Conservation (phyloP, 2,888 invertebrate genomes). For the Perizoma affinitatum region DNA sequence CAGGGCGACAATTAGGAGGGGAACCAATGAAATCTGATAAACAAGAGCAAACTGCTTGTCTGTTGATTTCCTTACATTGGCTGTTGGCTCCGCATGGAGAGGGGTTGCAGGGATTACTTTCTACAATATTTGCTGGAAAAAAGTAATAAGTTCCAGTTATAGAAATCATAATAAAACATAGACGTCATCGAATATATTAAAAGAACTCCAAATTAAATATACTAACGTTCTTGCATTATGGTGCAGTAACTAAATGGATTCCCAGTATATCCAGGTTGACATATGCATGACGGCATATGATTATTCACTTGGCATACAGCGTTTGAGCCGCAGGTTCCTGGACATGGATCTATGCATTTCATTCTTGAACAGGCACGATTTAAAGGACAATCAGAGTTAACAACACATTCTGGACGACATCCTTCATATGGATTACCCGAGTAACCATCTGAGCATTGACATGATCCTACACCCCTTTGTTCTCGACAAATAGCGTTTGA, state of each 20-base stretch:
- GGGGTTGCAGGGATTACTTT: conserved; percentile 68
- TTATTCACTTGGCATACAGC: conserved; percentile 90
- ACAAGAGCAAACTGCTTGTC: conserved; percentile 89
- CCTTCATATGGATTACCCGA: conserved; percentile 91
- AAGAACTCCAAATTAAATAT: conserved; percentile 4
- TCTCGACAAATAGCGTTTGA: conserved; percentile 85
- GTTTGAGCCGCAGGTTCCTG: conserved; percentile 90
- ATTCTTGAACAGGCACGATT: conserved; percentile 88
- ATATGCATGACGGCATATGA: conserved; percentile 89
- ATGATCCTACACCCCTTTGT: conserved; percentile 86
- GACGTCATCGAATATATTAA: conserved; percentile 1
- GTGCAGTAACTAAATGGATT: conserved; percentile 87
- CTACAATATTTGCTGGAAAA: conserved; percentile 62
- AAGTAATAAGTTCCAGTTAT: conserved; percentile 8
- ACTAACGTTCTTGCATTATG: conserved; percentile 76
- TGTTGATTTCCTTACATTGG: conserved; percentile 88
- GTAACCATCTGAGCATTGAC: conserved; percentile 86
- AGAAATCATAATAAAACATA: conserved; percentile 9
- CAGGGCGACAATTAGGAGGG: conserved; percentile 89
- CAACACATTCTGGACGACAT: conserved; percentile 89
- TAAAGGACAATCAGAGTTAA: conserved; percentile 89
- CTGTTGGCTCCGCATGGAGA: conserved; percentile 91
- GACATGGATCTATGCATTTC: conserved; percentile 91
- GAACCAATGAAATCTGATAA: conserved; percentile 85
- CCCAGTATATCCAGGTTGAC: conserved; percentile 86